Evolutionary conservation across 2,113 vertebrate species (phyloP).

Genomic region (Kryptolebias marmoratus): DNA sequence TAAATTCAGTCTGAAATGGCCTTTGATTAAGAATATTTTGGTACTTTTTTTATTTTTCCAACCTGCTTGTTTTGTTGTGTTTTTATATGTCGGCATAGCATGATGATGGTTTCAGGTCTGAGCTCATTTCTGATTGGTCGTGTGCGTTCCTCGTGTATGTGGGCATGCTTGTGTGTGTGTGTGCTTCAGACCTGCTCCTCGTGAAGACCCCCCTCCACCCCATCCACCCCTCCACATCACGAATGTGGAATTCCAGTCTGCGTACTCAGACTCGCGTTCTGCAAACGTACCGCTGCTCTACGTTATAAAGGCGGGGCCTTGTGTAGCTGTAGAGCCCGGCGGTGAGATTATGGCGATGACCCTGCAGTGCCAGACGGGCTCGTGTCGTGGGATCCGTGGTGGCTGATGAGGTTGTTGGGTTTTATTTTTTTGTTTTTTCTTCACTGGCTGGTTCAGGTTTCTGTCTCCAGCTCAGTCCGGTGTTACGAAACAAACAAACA

Average conservation of each 20-base stretch:
- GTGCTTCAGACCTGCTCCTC: slow-evolving; percentile 29
- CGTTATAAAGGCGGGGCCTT: slow-evolving; percentile 25
- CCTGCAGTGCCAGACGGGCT: slow-evolving; percentile 53
- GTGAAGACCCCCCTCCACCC: slow-evolving; percentile 13
- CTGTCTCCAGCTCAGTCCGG: slow-evolving; percentile 44
- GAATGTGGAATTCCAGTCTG: slow-evolving; percentile 71
- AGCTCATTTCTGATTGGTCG: slow-evolving; percentile 25
- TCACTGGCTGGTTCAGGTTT: slow-evolving; percentile 40
- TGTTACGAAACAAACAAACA: slow-evolving; percentile 46
- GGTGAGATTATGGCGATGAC: slow-evolving; percentile 39
- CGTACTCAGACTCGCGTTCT: slow-evolving; percentile 49
- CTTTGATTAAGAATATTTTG: slow-evolving; percentile 65
- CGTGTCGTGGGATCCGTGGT: slow-evolving; percentile 31
- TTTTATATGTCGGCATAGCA: slow-evolving; percentile 59
- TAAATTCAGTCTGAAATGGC: slow-evolving; percentile 58
- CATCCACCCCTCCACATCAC: slow-evolving; percentile 19
- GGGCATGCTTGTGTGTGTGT: neutral
- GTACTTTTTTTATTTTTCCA: slow-evolving; percentile 61
- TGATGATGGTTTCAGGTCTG: slow-evolving; percentile 57
- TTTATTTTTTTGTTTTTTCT: slow-evolving; percentile 31
- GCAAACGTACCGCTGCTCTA: slow-evolving; percentile 63
- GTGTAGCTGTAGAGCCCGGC: slow-evolving; percentile 46
- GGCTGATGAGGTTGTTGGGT: slow-evolving; percentile 21
- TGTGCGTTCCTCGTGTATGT: slow-evolving; percentile 1
- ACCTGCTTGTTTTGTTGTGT: slow-evolving; percentile 50